Conservation (phyloP, 2,888 invertebrate species). For the Aspidapion aeneum region DNA sequence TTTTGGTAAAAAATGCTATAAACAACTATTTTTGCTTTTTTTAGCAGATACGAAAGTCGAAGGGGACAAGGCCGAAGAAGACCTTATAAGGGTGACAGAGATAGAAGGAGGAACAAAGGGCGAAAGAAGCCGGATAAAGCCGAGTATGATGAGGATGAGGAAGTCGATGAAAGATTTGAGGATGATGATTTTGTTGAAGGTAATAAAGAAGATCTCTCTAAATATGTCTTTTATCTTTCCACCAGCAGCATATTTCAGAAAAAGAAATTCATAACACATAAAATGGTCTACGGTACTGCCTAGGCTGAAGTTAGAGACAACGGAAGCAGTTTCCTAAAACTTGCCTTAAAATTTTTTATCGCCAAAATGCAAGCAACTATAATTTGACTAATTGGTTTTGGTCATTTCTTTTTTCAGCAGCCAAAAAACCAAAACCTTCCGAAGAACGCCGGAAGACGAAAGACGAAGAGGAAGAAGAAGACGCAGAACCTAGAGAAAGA, state of each 20-base stretch:
- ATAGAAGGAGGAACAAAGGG: constrained; percentile 32
- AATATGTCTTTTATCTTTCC: neutral
- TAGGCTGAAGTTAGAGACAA: too few species aligned
- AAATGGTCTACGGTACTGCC: too few species aligned
- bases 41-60: constrained; percentile 47
- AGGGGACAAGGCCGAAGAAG: constrained; percentile 34
- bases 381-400: too few species aligned
- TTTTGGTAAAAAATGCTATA: too few species aligned
- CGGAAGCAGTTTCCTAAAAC: too few species aligned
- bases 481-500: constrained; percentile 13
- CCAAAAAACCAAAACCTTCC: constrained; percentile 40
- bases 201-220: constrained; percentile 11
- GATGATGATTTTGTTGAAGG: constrained; percentile 31
- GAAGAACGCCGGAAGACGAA: constrained; percentile 40
- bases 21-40: too few species aligned
- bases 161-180: constrained; percentile 28
- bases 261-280: too few species aligned
- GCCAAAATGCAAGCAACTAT: neutral
- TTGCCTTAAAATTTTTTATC: too few species aligned
- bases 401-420: constrained; percentile 23
- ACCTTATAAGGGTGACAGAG: too few species aligned
- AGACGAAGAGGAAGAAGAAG: constrained; percentile 21
- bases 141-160: constrained; percentile 35
- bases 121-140: constrained; percentile 30
- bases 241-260: too few species aligned